Percentiles rank a stretch among this genome's conserved stretches.
These are phyloP conservation scores for Cylloceria caligata DNA, from an alignment of 2,888 invertebrate species.

Conservation along the genomic window DNA sequence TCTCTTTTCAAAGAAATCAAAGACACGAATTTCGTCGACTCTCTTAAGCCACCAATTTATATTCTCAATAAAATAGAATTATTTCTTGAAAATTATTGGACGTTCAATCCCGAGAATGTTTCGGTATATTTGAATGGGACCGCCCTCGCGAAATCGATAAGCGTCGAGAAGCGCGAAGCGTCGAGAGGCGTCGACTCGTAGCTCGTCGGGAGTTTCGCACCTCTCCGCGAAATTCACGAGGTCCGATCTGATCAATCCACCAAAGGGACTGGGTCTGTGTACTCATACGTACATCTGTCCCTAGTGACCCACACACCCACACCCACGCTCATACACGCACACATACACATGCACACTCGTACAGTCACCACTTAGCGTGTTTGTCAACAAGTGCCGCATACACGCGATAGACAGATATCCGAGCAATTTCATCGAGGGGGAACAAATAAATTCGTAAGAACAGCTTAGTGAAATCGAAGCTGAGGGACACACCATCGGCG, in stretches of 20 bases:
- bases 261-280: not conserved
- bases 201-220: slow-evolving; percentile 13
- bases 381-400: slow-evolving; percentile 77
- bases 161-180: slow-evolving; percentile 65
- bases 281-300: not conserved
- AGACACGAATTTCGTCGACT: too few species aligned
- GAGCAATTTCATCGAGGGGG: slow-evolving; percentile 1
- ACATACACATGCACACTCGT: not conserved
- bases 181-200: slow-evolving; percentile 74
- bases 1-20: too few species aligned
- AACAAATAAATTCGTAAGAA: not conserved
- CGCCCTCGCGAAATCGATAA: slow-evolving; percentile 64
- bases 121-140: slow-evolving; percentile 40
- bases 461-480: slow-evolving; percentile 13
- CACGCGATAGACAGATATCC: slow-evolving; percentile 16
- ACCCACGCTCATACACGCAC: not conserved
- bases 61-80: not conserved
- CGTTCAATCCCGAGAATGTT: slow-evolving; percentile 31
- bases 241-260: not conserved
- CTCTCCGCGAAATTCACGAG: slow-evolving; percentile 20
- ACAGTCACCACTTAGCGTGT: slow-evolving; percentile 65
- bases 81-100: not conserved
- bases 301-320: slow-evolving; percentile 6
- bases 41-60: too few species aligned
- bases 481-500: slow-evolving; percentile 20